phyloP scores from a whole-genome alignment of 1,140 invertebrate genomes.

The Drosophila parabipectinata region DNA sequence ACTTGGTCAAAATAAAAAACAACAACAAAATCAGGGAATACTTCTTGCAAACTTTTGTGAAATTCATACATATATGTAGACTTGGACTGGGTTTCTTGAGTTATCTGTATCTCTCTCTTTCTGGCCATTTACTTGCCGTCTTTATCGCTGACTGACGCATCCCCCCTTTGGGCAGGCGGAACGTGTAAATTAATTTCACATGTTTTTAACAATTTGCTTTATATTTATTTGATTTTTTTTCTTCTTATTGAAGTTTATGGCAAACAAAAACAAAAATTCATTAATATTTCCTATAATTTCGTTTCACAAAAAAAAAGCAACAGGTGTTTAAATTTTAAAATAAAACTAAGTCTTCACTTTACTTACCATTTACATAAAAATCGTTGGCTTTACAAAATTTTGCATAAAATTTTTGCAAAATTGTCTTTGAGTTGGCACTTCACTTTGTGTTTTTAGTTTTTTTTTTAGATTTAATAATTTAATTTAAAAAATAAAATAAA shows the following conservation, averaged over 20 bases:
- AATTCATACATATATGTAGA: slow-evolving; percentile 32
- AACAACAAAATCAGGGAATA: background rate
- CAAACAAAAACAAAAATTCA: background rate
- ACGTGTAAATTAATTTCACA: slow-evolving; percentile 81
- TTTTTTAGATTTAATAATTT: background rate
- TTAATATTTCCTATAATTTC: background rate
- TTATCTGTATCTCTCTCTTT: slow-evolving; percentile 3
- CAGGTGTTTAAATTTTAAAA: background rate
- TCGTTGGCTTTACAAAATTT: slow-evolving; percentile 39
- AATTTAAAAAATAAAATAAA: slow-evolving; percentile 4
- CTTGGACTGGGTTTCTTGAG: background rate
- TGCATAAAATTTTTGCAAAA: slow-evolving; percentile 25
- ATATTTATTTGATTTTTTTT: background rate
- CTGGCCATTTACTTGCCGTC: background rate
- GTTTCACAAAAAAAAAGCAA: background rate
- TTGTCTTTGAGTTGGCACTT: background rate
- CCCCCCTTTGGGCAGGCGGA: slow-evolving; percentile 16
- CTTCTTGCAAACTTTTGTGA: slow-evolving; percentile 69
- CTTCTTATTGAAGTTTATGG: background rate
- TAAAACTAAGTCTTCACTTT: background rate
- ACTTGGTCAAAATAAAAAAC: slow-evolving; percentile 19
- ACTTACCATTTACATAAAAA: slow-evolving; percentile 75
- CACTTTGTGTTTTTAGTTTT: background rate
- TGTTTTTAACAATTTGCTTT: slow-evolving; percentile 46
- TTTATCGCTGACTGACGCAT: slow-evolving; percentile 4